Conservation (phyloP, 2,113 vertebrate genomes). For the Phalacrocorax pelagicus region DNA sequence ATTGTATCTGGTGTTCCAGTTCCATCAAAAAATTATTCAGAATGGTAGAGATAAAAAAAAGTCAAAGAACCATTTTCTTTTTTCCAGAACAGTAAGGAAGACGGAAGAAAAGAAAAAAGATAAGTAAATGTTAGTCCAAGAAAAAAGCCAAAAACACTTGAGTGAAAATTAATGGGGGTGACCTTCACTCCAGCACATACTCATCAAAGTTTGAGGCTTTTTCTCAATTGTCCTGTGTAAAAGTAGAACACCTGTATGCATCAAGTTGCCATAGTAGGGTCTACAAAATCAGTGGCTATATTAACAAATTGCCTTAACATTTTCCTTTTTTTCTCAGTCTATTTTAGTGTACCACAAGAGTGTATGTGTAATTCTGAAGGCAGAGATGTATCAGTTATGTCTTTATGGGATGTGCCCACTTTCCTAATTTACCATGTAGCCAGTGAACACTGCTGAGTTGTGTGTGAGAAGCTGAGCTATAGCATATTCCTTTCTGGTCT, state of each 20-base stretch:
- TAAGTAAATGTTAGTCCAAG: neutral
- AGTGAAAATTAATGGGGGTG: neutral
- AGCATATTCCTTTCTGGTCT: neutral
- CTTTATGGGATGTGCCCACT: neutral
- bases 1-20: neutral
- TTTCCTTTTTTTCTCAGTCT: neutral
- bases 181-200: neutral
- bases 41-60: neutral
- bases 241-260: neutral
- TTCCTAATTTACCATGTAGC: neutral
- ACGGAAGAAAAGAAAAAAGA: neutral
- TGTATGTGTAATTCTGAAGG: neutral
- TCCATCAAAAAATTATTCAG: conserved; percentile 1
- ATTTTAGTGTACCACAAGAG: neutral
- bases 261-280: neutral
- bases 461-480: neutral
- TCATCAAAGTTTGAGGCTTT: neutral
- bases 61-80: neutral
- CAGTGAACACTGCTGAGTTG: neutral
- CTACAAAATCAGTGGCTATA: neutral
- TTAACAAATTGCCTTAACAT: neutral
- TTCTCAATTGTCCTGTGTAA: neutral
- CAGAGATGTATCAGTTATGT: neutral
- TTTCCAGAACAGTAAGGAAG: neutral
- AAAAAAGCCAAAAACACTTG: neutral